A percentile compares a stretch with the other conserved stretches of the same genome.
phyloP scores from a whole-genome alignment of 2,113 vertebrate species.

The Thamnophis sirtalis region DNA sequence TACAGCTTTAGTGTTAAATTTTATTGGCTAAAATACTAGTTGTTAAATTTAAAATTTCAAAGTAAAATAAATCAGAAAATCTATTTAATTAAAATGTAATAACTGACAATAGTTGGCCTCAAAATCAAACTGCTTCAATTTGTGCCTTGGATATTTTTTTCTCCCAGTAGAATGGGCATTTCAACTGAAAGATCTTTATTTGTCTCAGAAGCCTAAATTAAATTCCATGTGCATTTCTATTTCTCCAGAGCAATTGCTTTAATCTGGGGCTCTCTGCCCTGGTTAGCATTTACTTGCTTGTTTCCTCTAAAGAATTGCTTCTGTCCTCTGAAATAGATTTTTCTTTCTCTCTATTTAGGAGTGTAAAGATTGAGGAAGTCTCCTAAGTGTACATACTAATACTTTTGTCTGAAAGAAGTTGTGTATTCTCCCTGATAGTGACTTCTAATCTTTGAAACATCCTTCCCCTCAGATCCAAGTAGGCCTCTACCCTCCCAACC shows the following conservation, averaged over 20 bases:
- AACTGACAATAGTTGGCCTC: background rate
- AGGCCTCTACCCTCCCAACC: background rate
- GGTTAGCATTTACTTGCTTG: background rate
- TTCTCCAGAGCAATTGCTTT: background rate
- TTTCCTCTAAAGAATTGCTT: background rate
- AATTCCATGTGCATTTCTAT: background rate
- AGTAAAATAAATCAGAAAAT: slow-evolving; percentile 30
- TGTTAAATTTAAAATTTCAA: slow-evolving; percentile 25
- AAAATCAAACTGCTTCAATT: background rate
- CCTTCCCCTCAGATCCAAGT: background rate
- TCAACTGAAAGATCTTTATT: background rate
- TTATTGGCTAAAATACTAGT: slow-evolving; percentile 31
- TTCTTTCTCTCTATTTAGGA: background rate
- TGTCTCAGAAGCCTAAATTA: background rate
- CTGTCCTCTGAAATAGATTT: background rate
- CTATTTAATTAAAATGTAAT: slow-evolving; percentile 2
- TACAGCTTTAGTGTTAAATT: slow-evolving; percentile 14
- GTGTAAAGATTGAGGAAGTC: background rate
- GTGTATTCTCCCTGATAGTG: background rate
- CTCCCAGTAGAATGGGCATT: background rate
- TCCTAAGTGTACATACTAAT: background rate
- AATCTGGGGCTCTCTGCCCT: background rate
- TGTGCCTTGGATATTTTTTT: background rate
- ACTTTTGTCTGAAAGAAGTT: background rate
- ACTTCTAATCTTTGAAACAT: background rate